Evolutionary conservation across 2,888 invertebrate species (phyloP).

Genomic region (Eristalis intricaria): DNA sequence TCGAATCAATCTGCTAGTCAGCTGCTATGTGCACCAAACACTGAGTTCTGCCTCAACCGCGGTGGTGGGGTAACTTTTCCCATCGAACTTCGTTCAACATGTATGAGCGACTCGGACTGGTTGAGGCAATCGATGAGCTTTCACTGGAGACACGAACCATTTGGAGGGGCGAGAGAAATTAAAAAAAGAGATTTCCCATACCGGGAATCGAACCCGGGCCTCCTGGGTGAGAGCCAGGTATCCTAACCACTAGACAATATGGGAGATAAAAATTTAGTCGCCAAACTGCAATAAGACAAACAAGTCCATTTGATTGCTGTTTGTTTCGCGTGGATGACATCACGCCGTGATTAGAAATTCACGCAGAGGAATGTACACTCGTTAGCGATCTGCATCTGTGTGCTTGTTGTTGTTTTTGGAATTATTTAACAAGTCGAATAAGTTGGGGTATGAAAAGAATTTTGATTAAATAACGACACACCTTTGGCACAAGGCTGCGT

Average conservation of each 20-base stretch:
- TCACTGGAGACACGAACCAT: not conserved
- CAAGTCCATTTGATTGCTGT: not conserved
- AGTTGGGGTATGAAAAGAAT: not conserved
- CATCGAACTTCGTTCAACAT: conserved; percentile 29
- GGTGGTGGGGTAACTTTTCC: conserved; percentile 38
- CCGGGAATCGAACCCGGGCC: conserved; percentile 93
- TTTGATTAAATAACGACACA: not conserved
- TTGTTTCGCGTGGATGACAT: conserved; percentile 11
- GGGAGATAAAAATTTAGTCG: not conserved
- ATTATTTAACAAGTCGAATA: not conserved
- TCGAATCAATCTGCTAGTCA: conserved; percentile 43
- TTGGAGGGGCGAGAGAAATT: not conserved
- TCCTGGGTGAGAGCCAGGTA: conserved; percentile 72
- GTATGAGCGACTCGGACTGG: conserved; percentile 2
- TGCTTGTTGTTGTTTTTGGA: not conserved
- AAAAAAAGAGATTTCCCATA: conserved; percentile 83
- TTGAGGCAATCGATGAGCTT: not conserved
- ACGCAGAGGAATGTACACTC: not conserved
- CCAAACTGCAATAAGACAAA: not conserved
- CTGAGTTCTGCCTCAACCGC: not conserved
- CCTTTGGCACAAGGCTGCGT: not conserved
- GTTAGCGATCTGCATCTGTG: not conserved
- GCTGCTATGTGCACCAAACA: conserved; percentile 18
- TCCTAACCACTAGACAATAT: conserved; percentile 72
- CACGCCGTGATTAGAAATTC: conserved; percentile 4